Evolutionary conservation across 1,140 invertebrate species (phyloP), one percentile per base, ranked within the genome.

Genomic region (Drosophila cardini): DNA sequence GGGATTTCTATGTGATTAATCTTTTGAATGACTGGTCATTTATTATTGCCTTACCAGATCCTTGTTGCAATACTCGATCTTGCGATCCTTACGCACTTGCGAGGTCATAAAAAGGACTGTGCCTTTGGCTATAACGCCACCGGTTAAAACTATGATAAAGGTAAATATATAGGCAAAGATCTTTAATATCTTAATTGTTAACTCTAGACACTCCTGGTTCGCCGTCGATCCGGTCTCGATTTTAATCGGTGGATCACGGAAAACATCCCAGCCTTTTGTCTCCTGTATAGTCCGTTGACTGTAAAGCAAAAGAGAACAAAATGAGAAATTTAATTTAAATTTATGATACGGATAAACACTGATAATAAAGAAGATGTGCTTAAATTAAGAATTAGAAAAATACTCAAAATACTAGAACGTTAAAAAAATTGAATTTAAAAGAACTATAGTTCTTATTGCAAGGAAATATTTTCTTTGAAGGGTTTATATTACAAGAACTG

Each of bases 241-340:
- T 92, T 97, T 97, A 62, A 95, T 95, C 7, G 97, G 97, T 57
- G 97, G 96, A 92, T 97, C 96, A 89, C 97, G 93, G 93, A 98
- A 98, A 11, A 98, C 97, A 94, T 98, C 97, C 97, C 97, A 98
- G 95, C 96, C 96, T 96, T 98, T 98, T 64, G 96, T 97, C 91
- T 98, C 97, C 85, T 94, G 94, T 71, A 97, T 95, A 45, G 96
- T 97, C 76, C 97, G 93, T 92, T 96, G 96, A 89, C 97, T 98
- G 18, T 7, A 7, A 26, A 40, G 5, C 2, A 3, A 11, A 1
- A 26, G 21, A 26, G 21, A 26, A 26, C n/a, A n/a, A n/a, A n/a
- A n/a, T n/a, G 21, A 26, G 21, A n/a, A n/a, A n/a, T n/a, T n/a
- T n/a, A n/a, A n/a, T n/a, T n/a, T n/a, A n/a, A n/a, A n/a, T n/a